Percentiles rank a stretch among this genome's conserved stretches.
Evolutionary conservation across 2,797 vertebrate genomes (phyloP).

Genomic region (Microcaecilia unicolor): DNA sequence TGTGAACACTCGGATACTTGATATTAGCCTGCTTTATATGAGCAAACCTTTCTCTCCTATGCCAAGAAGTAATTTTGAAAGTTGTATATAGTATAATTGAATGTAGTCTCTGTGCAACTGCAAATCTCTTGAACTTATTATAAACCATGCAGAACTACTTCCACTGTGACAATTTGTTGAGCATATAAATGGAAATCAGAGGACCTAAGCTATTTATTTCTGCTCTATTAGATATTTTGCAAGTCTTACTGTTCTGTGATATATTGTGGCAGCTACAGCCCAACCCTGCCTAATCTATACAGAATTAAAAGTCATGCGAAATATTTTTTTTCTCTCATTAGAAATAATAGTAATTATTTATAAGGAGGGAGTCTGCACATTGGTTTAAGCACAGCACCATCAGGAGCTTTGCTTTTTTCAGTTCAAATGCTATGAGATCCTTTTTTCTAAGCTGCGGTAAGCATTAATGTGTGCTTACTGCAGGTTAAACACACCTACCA

Average conservation of each 20-base stretch:
- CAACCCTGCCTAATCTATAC: neutral
- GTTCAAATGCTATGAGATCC: no score
- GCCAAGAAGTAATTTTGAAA: slow-evolving; percentile 38
- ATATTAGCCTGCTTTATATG: slow-evolving; percentile 24
- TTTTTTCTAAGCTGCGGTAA: no score
- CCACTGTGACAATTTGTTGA: slow-evolving; percentile 22
- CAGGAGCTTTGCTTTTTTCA: no score
- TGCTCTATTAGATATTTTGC: slow-evolving; percentile 22
- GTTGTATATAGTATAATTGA: slow-evolving; percentile 41
- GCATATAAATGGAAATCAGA: slow-evolving; percentile 40
- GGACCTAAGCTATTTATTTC: slow-evolving; percentile 34
- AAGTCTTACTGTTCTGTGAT: slow-evolving; percentile 19
- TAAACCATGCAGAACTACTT: slow-evolving; percentile 35
- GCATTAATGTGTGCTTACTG: no score
- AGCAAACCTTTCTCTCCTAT: slow-evolving; percentile 15
- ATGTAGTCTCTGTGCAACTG: slow-evolving; percentile 32
- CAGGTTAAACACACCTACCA: no score
- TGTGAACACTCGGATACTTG: slow-evolving; percentile 11
- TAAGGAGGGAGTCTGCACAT: no score
- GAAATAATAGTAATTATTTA: neutral
- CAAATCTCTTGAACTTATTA: slow-evolving; percentile 37
- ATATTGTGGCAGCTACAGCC: neutral
- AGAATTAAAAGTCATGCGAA: slow-evolving; percentile 3
- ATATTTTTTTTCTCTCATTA: neutral
- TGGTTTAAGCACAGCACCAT: no score